Base-by-base conservation (phyloP, 2,888 invertebrate species). In the Eutolmus rufibarbis region DNA sequence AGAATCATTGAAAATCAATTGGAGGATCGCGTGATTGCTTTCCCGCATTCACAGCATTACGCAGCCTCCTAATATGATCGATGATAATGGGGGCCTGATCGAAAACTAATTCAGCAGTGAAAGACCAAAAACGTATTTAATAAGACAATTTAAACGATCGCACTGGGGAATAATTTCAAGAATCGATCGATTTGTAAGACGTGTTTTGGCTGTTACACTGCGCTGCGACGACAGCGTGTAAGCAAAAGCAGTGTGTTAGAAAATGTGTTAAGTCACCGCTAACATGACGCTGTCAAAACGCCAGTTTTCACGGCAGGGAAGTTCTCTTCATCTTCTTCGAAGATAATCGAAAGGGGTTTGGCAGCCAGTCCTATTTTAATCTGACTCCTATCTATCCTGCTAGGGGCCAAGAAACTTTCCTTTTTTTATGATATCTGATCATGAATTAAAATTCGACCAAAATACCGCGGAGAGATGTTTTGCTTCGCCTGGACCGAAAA, bases 241-340 rank as follows among this genome's bases (percentile, higher is more conserved):
- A 66, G 66, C 74, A 40, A 40, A 77, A 34, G 56, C 56, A 79
- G 43, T 87, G 89, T 91, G 89, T 88, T 89, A 88, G 88, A 43
- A 89, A 89, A 88, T 88, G 88, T 89, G 89, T 89, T 78, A 88
- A 89, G 88, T 89, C 89, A 89, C 89, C 88, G 87, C 89, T 89
- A 88, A 89, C 89, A 89, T 89, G 89, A 88, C 89, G 88, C 89
- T 89, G 89, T 89, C 88, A 88, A 89, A 89, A 89, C 88, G 88
- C 88, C 89, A 89, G 86, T 89, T 87, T 88, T 87, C 88, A 84
- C 88, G 79, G 81, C 87, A 86, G 87, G 88, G 81, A 86, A 79
- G 77, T 28, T 86, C 74, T 86, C 74, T 86, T 85, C 74, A 74
- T 86, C 74, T 28, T 86, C 31, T 16, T 31, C 28, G 40, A 31